Evolutionary conservation across 2,797 vertebrate species (phyloP).

Genomic region (Gymnopithys bicolor): DNA sequence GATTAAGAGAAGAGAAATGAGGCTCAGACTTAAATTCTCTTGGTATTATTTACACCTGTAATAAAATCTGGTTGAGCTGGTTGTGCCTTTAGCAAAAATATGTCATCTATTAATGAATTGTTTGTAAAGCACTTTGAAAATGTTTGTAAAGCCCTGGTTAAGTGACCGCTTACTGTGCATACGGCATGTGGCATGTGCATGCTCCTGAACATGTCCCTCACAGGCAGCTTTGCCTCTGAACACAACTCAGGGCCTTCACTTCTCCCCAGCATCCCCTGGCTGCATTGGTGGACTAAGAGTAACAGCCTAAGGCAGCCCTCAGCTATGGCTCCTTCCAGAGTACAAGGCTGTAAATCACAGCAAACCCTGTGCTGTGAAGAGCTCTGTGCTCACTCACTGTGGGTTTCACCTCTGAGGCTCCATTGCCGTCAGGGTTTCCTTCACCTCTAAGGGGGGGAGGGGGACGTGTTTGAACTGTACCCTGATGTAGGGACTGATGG

Average conservation of each 20-base stretch:
- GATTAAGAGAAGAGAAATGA: conserved; percentile 5
- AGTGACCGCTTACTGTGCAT: not conserved
- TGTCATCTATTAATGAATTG: conserved; percentile 58
- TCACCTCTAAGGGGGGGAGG: not conserved
- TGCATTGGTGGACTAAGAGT: not conserved
- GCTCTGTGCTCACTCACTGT: not conserved
- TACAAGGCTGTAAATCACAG: not conserved
- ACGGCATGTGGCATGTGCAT: not conserved
- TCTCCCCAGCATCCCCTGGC: not conserved
- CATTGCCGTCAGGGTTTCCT: accelerated
- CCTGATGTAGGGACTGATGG: not conserved
- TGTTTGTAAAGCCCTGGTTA: conserved; percentile 1
- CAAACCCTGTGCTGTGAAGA: accelerated
- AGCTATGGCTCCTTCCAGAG: not conserved
- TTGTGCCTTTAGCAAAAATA: conserved; percentile 60
- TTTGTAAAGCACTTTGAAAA: conserved; percentile 45
- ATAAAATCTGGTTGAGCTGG: conserved; percentile 54
- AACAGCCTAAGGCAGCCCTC: not conserved
- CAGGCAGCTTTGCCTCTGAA: accelerated
- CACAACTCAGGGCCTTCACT: accelerated
- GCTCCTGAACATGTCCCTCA: not conserved
- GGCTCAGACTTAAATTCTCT: not conserved
- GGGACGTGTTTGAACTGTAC: not conserved
- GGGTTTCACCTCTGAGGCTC: not conserved
- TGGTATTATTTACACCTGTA: conserved; percentile 44